Evolutionary conservation across 1,140 invertebrate genomes (phyloP).

Genomic region (Agrilus planipennis): DNA sequence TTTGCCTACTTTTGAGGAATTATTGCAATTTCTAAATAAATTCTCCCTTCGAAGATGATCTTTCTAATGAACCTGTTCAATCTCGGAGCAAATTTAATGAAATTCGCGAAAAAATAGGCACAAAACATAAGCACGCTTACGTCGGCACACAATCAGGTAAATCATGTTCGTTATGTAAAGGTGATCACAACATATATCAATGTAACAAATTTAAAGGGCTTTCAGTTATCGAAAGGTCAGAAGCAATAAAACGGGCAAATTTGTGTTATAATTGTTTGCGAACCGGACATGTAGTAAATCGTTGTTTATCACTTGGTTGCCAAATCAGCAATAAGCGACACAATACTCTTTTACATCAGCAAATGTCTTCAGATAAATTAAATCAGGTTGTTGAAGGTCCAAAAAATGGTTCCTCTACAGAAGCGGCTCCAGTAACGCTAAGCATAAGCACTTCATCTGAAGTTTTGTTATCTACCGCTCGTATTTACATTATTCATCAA

Average conservation of each 20-base stretch:
- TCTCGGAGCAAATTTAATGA: not conserved
- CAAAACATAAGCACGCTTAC: not conserved
- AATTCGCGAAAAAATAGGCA: not conserved
- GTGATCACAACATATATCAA: not conserved
- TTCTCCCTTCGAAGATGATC: too few relatives aligned
- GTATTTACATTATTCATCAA: not conserved
- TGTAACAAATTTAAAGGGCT: not conserved
- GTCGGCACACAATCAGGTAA: not conserved
- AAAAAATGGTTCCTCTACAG: not conserved
- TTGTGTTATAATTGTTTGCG: not conserved
- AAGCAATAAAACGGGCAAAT: not conserved
- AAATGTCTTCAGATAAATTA: too few relatives aligned
- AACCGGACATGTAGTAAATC: not conserved
- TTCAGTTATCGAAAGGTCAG: not conserved
- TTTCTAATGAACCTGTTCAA: too few relatives aligned
- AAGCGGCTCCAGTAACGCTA: not conserved
- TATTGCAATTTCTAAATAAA: not conserved
- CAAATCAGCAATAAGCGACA: not conserved
- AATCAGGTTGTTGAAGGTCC: too few relatives aligned
- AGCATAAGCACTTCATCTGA: not conserved
- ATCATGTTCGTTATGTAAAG: not conserved
- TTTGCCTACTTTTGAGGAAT: not conserved
- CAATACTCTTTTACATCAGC: not conserved
- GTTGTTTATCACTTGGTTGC: not conserved
- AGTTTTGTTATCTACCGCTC: not conserved